Evolutionary conservation across 2,888 invertebrate species (phyloP), one percentile per base, ranked within the genome.

Genomic region (Cheilosia pagana): DNA sequence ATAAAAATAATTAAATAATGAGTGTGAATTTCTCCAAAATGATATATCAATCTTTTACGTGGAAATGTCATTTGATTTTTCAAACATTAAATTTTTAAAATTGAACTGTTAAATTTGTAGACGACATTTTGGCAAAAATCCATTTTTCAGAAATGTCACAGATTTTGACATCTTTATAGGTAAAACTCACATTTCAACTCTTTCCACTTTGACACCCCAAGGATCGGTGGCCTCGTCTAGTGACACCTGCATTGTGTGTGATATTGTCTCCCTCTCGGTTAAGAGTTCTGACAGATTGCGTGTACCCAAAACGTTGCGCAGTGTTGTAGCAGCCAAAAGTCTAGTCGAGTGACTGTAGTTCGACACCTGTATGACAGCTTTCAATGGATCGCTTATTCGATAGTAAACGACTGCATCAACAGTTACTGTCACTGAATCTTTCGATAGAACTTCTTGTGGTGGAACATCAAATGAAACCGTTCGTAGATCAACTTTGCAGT

Each of bases 391-490:
- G 88, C 95, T 95, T 82, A 96, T 96, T 86, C 96, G 94, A 90
- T 96, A 96, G 91, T 96, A 96, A 45, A 96, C 96, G 0, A 96
- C 96, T 0, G 98, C 98, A 89, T 98, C 98, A 2, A 98, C 98
- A 0, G 96, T 96, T 0, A 98, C 98, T 0, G 98, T 98, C 35
- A 98, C 98, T 0, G 97, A 97, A 92, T 98, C 98, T 92, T 96
- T 96, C n/a, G 98, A 97, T 70, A 98, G 93, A 39, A 98, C 97
- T 94, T 98, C 98, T 93, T 99, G 98, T 0, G 98, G 98, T 53
- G 98, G 98, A 0, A 99, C 98, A 92, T 98, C 98, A 90, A 98
- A 99, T 0, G 98, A 97, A 0, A 98, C 96, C 0, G 98, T 98
- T 86, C 98, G 94, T 75, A 98, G 93, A 92, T 99, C 98, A 50